A percentile compares a stretch with the other conserved stretches of the same genome.
Conservation (phyloP, 2,797 vertebrate genomes). For the Pogonophryne albipinna region DNA sequence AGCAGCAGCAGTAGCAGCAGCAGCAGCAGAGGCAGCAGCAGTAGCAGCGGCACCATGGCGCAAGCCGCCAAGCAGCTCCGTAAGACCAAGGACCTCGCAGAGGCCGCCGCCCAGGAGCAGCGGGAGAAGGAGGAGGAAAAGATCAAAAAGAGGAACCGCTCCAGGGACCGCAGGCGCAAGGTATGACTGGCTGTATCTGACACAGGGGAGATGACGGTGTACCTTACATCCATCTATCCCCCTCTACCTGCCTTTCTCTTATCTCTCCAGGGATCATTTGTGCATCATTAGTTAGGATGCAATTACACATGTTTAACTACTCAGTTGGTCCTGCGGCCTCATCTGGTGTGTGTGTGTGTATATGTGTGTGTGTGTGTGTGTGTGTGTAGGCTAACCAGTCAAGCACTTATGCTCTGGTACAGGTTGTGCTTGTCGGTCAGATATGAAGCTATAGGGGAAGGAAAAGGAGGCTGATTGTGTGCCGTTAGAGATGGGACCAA, state of each 20-base stretch:
- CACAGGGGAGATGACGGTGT: slow-evolving; percentile 45
- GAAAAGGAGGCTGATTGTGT: slow-evolving; percentile 40
- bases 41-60: slow-evolving; percentile 89
- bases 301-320: slow-evolving; percentile 66
- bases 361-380: neutral
- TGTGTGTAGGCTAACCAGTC: slow-evolving; percentile 49
- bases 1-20: slow-evolving; percentile 65
- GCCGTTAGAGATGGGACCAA: slow-evolving; percentile 32
- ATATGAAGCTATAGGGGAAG: slow-evolving; percentile 38
- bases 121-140: slow-evolving; percentile 96
- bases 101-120: slow-evolving; percentile 95
- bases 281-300: slow-evolving; percentile 47
- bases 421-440: slow-evolving; percentile 61
- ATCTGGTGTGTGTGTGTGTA: slow-evolving; percentile 36
- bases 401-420: slow-evolving; percentile 54
- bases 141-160: slow-evolving; percentile 94
- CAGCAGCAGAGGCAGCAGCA: slow-evolving; percentile 69
- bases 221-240: slow-evolving; percentile 36
- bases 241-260: slow-evolving; percentile 33
- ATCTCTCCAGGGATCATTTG: slow-evolving; percentile 34
- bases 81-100: slow-evolving; percentile 97
- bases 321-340: slow-evolving; percentile 62
- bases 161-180: slow-evolving; percentile 96
- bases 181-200: slow-evolving; percentile 79
- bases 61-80: slow-evolving; percentile 99